A percentile compares a stretch with the other conserved stretches of the same genome.
Evolutionary conservation across 1,140 invertebrate genomes (phyloP).

Genomic region (Drosophila bifasciata): DNA sequence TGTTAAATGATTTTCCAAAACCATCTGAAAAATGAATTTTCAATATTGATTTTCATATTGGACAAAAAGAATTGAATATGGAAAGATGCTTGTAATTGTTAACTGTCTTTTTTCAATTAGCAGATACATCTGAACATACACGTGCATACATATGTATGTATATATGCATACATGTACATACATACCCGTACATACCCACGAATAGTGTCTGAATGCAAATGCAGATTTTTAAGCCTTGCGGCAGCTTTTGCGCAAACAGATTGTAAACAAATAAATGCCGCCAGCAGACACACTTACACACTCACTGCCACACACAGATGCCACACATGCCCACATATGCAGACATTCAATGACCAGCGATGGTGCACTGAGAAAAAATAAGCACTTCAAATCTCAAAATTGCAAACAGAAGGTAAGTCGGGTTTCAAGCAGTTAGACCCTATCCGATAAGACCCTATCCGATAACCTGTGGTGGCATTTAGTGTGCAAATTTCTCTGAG

Average conservation of each 20-base stretch:
- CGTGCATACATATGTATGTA: background rate
- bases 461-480: too few species aligned
- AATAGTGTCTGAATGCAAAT: conserved; percentile 59
- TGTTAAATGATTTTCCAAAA: conserved; percentile 1
- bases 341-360: conserved; percentile 56
- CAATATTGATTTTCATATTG: conserved; percentile 37
- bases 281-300: conserved; percentile 40
- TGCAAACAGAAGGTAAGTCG: too few species aligned
- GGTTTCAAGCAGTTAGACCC: too few species aligned
- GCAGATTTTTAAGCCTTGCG: conserved; percentile 73
- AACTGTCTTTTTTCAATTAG: conserved; percentile 75
- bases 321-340: conserved; percentile 16
- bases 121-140: background rate
- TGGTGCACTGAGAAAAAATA: background rate
- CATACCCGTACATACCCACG: background rate
- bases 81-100: conserved; percentile 20
- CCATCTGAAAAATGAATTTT: conserved; percentile 8
- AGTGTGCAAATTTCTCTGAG: too few species aligned
- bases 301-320: conserved; percentile 17
- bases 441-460: too few species aligned
- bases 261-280: conserved; percentile 80
- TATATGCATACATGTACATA: background rate
- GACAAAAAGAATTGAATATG: conserved; percentile 14
- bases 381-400: too few species aligned
- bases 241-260: conserved; percentile 73